phyloP scores from a whole-genome alignment of 1,140 invertebrate genomes.

The Acyrthosiphon pisum region DNA sequence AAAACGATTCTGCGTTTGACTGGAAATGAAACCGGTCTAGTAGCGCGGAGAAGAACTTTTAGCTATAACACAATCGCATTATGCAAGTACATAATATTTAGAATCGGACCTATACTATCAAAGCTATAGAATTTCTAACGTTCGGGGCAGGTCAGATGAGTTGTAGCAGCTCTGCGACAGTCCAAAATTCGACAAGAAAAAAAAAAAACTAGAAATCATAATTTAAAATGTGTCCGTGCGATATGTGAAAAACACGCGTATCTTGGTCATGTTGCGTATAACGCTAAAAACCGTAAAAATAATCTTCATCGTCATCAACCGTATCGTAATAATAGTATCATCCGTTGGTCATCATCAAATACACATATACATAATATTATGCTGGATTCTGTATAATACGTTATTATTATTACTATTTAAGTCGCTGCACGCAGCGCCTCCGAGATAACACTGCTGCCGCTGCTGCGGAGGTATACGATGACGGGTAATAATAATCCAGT shows the following conservation, averaged over 20 bases:
- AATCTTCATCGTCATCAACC: background rate
- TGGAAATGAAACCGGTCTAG: constrained; percentile 26
- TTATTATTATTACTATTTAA: background rate
- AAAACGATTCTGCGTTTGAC: background rate
- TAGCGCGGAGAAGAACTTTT: background rate
- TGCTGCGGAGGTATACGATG: too few species aligned
- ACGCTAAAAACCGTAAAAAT: too few species aligned
- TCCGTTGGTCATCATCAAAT: background rate
- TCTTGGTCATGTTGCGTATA: too few species aligned
- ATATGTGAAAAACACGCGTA: too few species aligned
- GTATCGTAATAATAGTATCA: background rate
- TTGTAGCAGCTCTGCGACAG: background rate
- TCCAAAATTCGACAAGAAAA: background rate
- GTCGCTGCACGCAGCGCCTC: background rate
- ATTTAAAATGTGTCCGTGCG: too few species aligned
- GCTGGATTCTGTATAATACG: background rate
- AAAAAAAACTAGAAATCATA: too few species aligned
- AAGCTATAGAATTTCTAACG: too few species aligned
- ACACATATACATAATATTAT: background rate
- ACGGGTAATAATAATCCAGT: background rate
- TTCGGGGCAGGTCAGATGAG: background rate
- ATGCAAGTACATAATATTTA: too few species aligned
- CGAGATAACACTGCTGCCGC: background rate
- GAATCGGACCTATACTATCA: too few species aligned
- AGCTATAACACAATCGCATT: background rate